phyloP scores from a whole-genome alignment of 2,113 vertebrate genomes.

The Carollia perspicillata region DNA sequence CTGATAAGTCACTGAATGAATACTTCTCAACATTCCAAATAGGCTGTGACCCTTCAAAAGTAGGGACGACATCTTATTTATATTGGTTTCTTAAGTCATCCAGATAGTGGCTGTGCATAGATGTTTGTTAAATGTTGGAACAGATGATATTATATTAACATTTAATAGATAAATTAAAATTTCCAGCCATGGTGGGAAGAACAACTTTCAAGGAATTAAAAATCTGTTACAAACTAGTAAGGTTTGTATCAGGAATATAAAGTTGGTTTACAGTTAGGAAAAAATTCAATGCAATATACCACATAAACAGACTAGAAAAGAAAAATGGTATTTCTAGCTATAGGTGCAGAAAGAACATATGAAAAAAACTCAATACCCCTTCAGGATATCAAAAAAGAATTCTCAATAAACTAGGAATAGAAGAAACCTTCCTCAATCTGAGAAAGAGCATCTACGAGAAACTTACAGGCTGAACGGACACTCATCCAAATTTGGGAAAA shows the following conservation, averaged over 20 bases:
- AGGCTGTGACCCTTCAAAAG: neutral
- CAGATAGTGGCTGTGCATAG: neutral
- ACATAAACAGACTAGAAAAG: neutral
- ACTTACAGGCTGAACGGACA: neutral
- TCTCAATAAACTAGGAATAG: neutral
- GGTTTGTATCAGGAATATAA: neutral
- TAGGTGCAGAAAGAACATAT: neutral
- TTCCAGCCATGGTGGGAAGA: neutral
- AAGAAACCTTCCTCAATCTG: neutral
- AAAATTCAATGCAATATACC: neutral
- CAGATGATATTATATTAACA: neutral
- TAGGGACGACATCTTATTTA: neutral
- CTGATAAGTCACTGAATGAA: neutral
- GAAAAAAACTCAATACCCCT: neutral
- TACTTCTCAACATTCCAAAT: slow-evolving; percentile 33
- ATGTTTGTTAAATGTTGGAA: neutral
- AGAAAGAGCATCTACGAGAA: neutral
- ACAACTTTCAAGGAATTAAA: slow-evolving; percentile 1
- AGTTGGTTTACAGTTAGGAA: neutral
- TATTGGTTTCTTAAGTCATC: neutral
- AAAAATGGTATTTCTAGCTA: neutral
- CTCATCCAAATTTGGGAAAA: neutral
- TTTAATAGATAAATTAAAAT: neutral
- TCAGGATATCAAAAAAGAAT: neutral
- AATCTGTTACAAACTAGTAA: neutral